phyloP scores from a whole-genome alignment of 2,113 vertebrate species.

The Prionailurus bengalensis region DNA sequence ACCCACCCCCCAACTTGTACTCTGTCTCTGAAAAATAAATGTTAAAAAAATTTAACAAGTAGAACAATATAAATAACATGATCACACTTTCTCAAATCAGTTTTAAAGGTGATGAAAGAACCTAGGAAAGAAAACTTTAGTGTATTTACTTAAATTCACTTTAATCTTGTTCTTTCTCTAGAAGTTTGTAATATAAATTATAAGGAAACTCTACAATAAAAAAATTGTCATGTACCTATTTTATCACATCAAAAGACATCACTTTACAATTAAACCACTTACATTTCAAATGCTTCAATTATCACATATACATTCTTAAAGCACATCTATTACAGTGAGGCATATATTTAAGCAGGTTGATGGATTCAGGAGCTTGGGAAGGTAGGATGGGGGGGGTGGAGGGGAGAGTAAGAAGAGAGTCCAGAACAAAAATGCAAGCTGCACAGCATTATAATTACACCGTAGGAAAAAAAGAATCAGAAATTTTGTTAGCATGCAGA shows the following conservation, averaged over 20 bases:
- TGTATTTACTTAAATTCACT: neutral
- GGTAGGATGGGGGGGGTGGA: neutral
- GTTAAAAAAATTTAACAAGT: neutral
- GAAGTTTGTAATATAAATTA: constrained; percentile 30
- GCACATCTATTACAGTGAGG: constrained; percentile 30
- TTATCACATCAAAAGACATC: constrained; percentile 1
- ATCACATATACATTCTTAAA: neutral
- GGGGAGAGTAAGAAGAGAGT: neutral
- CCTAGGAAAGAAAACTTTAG: constrained; percentile 49
- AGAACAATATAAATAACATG: neutral
- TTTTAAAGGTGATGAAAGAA: constrained; percentile 14
- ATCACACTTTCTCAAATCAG: neutral
- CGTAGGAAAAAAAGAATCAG: constrained; percentile 57
- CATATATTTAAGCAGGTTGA: constrained; percentile 60
- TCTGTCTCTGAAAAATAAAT: too few relatives aligned
- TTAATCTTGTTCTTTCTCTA: constrained; percentile 36
- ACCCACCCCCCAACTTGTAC: too few relatives aligned
- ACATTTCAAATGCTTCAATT: neutral
- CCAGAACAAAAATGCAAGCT: constrained; percentile 56
- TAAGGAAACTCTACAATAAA: neutral
- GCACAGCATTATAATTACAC: constrained; percentile 56
- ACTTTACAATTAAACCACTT: neutral
- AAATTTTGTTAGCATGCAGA: constrained; percentile 69
- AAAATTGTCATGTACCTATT: neutral
- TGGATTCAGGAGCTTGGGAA: neutral